A percentile compares a stretch with the other conserved stretches of the same genome.
Evolutionary conservation across 23 tunicate species (phyloP).

Genomic region (Diplosoma virens): DNA sequence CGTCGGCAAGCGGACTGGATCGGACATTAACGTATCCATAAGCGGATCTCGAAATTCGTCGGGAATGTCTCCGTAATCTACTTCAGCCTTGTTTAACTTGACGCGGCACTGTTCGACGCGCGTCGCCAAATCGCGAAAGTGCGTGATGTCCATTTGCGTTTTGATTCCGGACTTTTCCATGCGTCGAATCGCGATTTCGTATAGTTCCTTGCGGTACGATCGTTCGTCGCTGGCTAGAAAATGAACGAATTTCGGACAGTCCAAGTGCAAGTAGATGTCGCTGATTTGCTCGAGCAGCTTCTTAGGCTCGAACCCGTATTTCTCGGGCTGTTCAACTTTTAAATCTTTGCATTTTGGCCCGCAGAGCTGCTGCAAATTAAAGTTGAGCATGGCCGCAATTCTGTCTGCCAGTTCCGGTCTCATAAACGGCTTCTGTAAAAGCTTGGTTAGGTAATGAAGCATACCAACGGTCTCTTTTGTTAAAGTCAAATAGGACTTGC

Average conservation of each 20-base stretch:
- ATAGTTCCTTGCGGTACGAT: constrained; percentile 67
- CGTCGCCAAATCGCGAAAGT: constrained; percentile 47
- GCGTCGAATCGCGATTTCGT: constrained; percentile 55
- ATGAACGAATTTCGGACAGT: constrained; percentile 74
- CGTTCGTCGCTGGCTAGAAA: constrained; percentile 87
- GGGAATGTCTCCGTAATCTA: constrained; percentile 81
- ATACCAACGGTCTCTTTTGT: constrained; percentile 81
- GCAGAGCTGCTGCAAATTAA: constrained; percentile 84
- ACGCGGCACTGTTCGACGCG: constrained; percentile 40
- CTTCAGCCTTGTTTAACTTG: constrained; percentile 62
- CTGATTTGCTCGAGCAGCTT: constrained; percentile 65
- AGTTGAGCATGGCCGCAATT: constrained; percentile 90
- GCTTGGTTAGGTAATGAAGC: constrained; percentile 75
- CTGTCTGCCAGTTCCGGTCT: constrained; percentile 94
- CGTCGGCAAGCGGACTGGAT: constrained; percentile 89
- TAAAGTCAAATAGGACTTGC: constrained; percentile 84
- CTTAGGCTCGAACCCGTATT: constrained; percentile 90
- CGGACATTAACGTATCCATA: constrained; percentile 90
- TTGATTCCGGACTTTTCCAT: constrained; percentile 70
- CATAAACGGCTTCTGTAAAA: constrained; percentile 83
- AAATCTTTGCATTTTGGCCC: constrained; percentile 90
- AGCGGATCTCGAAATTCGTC: constrained; percentile 93
- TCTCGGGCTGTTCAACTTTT: constrained; percentile 78
- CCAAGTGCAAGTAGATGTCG: constrained; percentile 81
- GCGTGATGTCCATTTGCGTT: constrained; percentile 49